These are phyloP conservation scores for Dendrolimus houi DNA, from an alignment of 2,888 invertebrate genomes.

Conservation along the genomic window DNA sequence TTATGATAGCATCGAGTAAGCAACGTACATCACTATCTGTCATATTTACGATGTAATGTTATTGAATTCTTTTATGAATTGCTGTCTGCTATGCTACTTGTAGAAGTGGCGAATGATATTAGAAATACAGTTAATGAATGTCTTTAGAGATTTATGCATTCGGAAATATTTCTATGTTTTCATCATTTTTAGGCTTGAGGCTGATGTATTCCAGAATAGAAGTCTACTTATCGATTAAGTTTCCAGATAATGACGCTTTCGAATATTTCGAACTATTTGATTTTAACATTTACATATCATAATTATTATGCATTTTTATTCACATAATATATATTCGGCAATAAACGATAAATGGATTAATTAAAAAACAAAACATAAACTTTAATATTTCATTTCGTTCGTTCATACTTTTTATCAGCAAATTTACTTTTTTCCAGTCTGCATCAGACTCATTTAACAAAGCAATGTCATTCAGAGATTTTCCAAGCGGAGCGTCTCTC, in stretches of 20 bases:
- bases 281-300: too few relatives aligned
- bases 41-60: slow-evolving; percentile 68
- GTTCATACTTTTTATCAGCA: background rate
- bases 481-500: slow-evolving; percentile 41
- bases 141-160: too few relatives aligned
- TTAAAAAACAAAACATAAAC: background rate
- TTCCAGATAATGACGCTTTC: too few relatives aligned
- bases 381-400: background rate
- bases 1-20: slow-evolving; percentile 37
- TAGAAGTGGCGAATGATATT: slow-evolving; percentile 17
- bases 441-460: slow-evolving; percentile 28
- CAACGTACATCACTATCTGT: slow-evolving; percentile 54
- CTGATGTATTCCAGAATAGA: too few relatives aligned
- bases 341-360: background rate
- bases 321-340: background rate
- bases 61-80: slow-evolving; percentile 38
- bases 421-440: slow-evolving; percentile 22
- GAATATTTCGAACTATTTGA: too few relatives aligned
- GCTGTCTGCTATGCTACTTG: slow-evolving; percentile 7
- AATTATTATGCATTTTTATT: too few relatives aligned
- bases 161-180: too few relatives aligned
- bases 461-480: slow-evolving; percentile 61
- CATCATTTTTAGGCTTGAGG: too few relatives aligned
- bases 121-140: too few relatives aligned
- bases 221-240: too few relatives aligned